These are phyloP conservation scores for Nemapogon koenigi DNA, from an alignment of 2,888 invertebrate species.

Conservation along the genomic window DNA sequence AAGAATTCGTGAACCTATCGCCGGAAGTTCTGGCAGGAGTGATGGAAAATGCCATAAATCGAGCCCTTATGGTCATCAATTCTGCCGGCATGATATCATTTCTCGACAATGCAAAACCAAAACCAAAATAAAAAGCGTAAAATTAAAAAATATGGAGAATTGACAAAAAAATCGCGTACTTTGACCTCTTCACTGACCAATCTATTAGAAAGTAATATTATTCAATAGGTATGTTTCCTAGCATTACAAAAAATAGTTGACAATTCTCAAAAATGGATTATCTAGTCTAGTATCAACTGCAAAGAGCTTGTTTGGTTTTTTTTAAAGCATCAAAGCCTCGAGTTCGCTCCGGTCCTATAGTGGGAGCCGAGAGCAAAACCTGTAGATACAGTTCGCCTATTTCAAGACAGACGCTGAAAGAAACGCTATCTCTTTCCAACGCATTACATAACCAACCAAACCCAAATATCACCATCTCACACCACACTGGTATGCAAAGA, in stretches of 20 bases:
- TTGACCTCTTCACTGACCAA: too few species aligned
- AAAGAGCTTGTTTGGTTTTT: slow-evolving; percentile 36
- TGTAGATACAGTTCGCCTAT: slow-evolving; percentile 58
- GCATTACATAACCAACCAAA: slow-evolving; percentile 24
- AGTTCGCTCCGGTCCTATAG: slow-evolving; percentile 58
- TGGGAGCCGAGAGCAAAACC: slow-evolving; percentile 63
- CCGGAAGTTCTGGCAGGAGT: slow-evolving; percentile 8
- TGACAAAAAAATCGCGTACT: too few species aligned
- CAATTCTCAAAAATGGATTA: background rate
- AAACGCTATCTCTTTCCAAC: slow-evolving; percentile 49
- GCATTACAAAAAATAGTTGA: too few species aligned
- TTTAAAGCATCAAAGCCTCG: slow-evolving; percentile 52
- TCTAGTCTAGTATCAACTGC: slow-evolving; percentile 23
- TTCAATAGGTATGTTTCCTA: too few species aligned
- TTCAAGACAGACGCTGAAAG: slow-evolving; percentile 50
- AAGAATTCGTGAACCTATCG: slow-evolving; percentile 8
- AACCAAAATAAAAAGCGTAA: too few species aligned
- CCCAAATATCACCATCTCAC: slow-evolving; percentile 43
- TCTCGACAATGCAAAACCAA: too few species aligned
- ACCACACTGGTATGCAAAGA: slow-evolving; percentile 65
- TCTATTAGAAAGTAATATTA: too few species aligned
- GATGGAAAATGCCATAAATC: background rate
- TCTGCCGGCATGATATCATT: too few species aligned
- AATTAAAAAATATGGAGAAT: too few species aligned
- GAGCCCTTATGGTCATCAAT: too few species aligned